Evolutionary conservation across 2,888 invertebrate genomes (phyloP), one percentile per base, ranked within the genome.

Genomic region (Acanthoscelides obtectus): DNA sequence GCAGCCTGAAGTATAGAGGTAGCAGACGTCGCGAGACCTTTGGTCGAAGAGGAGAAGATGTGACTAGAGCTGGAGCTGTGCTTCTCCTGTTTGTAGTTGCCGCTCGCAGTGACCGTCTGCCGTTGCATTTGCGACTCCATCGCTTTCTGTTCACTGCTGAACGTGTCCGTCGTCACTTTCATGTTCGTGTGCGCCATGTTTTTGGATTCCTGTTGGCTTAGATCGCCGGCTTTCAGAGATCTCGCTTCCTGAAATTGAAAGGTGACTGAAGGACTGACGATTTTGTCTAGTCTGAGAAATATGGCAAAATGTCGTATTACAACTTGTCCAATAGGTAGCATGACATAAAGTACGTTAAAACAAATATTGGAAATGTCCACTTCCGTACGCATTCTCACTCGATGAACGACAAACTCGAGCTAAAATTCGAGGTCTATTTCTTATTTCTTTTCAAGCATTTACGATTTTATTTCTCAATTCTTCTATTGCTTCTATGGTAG

Each of bases 131-230:
- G 84, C 83, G 91, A 90, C 69, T 89, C 89, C 71, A 83, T 83
- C 63, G 88, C 88, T 79, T 90, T 90, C 82, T 95, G 93, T 86
- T 96, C 95, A 17, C 94, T 92, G 80, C 93, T 94, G 86, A 94
- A 96, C 65, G 92, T 92, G 81, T 94, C 95, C 69, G 95, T 94
- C 77, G 94, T 94, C 71, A 96, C 88, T 85, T 94, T 93, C 87
- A 95, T 93, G 83, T 93, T 93, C 66, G 94, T 90, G 67, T 94
- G 93, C 72, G 94, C 92, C 87, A 95, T 91, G 84, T 94, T 94
- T 83, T 94, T 94, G 78, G 92, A 93, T 84, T 95, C 94, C 84
- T 95, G 94, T 80, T 95, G 94, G 70, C 93, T 91, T 70, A 95
- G 87, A 83, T 96, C 96, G 71, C 94, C 94, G 71, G 94, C 90